Percentiles rank a stretch among this genome's conserved stretches.
Evolutionary conservation across 2,888 invertebrate genomes (phyloP).

Genomic region (Sarcophaga variegata): DNA sequence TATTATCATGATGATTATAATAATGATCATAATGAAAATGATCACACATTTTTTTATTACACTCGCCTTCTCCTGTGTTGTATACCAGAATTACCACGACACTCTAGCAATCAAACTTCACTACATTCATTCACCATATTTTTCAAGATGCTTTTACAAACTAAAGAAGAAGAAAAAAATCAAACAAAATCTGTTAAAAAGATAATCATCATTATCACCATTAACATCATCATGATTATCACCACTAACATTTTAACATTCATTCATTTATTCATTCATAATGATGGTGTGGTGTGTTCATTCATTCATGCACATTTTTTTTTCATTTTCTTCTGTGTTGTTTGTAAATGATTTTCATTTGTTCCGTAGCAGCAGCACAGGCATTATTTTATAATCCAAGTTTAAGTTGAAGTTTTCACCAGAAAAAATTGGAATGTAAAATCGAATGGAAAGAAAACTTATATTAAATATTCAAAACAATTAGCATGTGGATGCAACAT

Average conservation of each 20-base stretch:
- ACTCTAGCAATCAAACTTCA: no score
- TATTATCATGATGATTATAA: constrained; percentile 18
- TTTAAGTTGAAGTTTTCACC: not conserved
- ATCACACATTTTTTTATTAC: constrained; percentile 50
- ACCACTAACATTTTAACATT: constrained; percentile 9
- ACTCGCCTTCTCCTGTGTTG: constrained; percentile 5
- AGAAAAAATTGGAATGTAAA: not conserved
- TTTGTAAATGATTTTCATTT: no score
- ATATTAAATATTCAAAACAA: constrained; percentile 49
- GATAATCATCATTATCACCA: constrained; percentile 8
- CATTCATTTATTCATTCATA: constrained; percentile 14
- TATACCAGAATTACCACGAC: no score
- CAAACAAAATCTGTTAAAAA: constrained; percentile 23
- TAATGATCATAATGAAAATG: constrained; percentile 11
- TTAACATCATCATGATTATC: constrained; percentile 22
- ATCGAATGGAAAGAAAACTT: not conserved
- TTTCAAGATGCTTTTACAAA: no score
- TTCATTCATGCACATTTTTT: constrained; percentile 50
- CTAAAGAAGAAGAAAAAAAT: not conserved
- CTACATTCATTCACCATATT: constrained; percentile 20
- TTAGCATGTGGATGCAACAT: constrained; percentile 66
- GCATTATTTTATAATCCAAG: no score
- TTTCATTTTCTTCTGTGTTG: no score
- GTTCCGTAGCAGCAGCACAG: no score
- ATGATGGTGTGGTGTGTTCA: constrained; percentile 26